Evolutionary conservation across 1,140 invertebrate species (phyloP).

Genomic region (Penaeus vannamei): DNA sequence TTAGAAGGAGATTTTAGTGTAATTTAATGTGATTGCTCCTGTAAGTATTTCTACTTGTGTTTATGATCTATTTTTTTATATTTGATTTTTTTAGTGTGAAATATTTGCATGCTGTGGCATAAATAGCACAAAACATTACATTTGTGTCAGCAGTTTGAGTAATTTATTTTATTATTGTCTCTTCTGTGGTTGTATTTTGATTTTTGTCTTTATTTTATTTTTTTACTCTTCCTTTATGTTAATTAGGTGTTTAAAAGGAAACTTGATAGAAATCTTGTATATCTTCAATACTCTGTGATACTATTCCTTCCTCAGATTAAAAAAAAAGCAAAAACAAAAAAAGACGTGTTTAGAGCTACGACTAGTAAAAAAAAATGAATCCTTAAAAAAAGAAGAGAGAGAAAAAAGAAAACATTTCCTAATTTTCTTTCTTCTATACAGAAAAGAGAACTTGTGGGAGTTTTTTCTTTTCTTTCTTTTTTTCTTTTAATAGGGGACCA

Average conservation of each 20-base stretch:
- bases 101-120: neutral
- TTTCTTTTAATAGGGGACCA: too few species aligned
- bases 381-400: too few species aligned
- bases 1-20: too few species aligned
- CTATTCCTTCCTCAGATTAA: constrained; percentile 46
- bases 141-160: neutral
- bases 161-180: neutral
- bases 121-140: neutral
- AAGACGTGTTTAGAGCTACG: neutral
- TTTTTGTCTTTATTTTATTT: neutral
- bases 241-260: too few species aligned
- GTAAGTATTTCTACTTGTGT: too few species aligned
- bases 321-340: neutral
- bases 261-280: neutral
- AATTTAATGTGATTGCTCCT: too few species aligned
- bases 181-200: constrained; percentile 39
- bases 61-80: neutral
- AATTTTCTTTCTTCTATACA: too few species aligned
- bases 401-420: too few species aligned
- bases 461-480: too few species aligned
- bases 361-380: neutral
- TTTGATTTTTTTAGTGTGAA: neutral
- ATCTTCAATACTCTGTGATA: constrained; percentile 60
- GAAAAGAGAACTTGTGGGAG: too few species aligned
- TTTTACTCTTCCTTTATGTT: constrained; percentile 7